phyloP scores from a whole-genome alignment of 2,888 invertebrate species.

The Hyles lineata region DNA sequence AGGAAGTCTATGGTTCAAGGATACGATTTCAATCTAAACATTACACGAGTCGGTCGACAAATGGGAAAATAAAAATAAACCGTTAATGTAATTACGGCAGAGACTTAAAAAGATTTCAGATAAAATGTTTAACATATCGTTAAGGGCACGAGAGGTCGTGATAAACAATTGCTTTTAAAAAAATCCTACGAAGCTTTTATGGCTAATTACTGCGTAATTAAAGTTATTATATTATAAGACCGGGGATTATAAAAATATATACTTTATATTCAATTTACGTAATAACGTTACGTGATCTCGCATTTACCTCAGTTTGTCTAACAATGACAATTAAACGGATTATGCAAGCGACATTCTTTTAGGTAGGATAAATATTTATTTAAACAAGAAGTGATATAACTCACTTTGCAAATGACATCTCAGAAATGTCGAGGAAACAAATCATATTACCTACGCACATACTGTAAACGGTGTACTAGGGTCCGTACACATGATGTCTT shows the following conservation, averaged over 20 bases:
- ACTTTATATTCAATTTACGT: neutral
- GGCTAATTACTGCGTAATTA: neutral
- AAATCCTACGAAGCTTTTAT: neutral
- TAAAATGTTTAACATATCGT: neutral
- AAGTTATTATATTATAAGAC: neutral
- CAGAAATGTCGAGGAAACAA: neutral
- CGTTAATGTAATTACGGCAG: neutral
- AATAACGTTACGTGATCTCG: neutral
- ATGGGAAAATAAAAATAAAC: neutral
- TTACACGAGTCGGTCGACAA: neutral
- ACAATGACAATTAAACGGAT: neutral
- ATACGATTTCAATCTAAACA: neutral
- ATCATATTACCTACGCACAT: neutral
- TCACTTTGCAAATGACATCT: neutral
- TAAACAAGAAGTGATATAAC: constrained; percentile 5
- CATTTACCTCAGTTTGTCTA: constrained; percentile 15
- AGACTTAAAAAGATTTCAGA: neutral
- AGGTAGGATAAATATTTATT: constrained; percentile 3
- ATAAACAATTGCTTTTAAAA: neutral
- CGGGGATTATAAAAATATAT: neutral
- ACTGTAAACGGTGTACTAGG: neutral
- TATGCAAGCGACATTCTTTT: constrained; percentile 7
- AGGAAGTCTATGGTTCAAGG: neutral
- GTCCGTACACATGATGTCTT: too few relatives aligned
- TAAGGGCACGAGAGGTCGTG: neutral